Evolutionary conservation across 2,113 vertebrate species (phyloP), one percentile per base, ranked within the genome.

Genomic region (Ia io): DNA sequence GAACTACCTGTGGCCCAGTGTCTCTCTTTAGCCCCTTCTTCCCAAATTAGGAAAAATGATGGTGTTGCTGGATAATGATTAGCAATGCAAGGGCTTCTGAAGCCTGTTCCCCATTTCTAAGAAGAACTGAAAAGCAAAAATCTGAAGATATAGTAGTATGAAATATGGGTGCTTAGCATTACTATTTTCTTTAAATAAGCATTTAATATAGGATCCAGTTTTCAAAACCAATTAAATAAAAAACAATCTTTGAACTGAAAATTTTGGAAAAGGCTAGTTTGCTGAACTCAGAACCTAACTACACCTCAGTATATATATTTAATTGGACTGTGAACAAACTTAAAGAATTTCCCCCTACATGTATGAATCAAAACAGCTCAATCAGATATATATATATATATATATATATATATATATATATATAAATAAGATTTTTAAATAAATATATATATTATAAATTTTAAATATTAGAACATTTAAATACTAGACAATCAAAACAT

Each of bases 201-300:
- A 82, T 89, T 95, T 86, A 82, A 59, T 56, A 69, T 18, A 86
- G 17, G n/a, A 74, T 63, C 35, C 87, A 49, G 20, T 77, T 95
- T 90, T 65, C 3, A 91, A 85, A 74, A 40, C 1, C 5, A 86
- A 84, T 84, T 84, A 82, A 82, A n/a, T 84, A 11, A 89, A 93
- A 94, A 93, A 92, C 92, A 91, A 59, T 71, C 7, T 35, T 53
- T 89, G 40, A 88, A 71, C 13, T 84, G 30, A 93, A 86, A 78
- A 76, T 74, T 88, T 88, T 96, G 71, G 40, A 97, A 93, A 90
- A 90, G 90, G 30, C 56, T 76, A n/a, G 3, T 51, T 93, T 76
- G 30, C 11, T 82, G 69, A 88, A 65, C 40, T 88, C 63, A 86
- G 32, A 85, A 89, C 28, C 7, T 87, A 84, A 67, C 13, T 86